phyloP scores from a whole-genome alignment of 30 jellyfish, hydroid and myxozoan species.

The Turritopsis dohrnii region DNA sequence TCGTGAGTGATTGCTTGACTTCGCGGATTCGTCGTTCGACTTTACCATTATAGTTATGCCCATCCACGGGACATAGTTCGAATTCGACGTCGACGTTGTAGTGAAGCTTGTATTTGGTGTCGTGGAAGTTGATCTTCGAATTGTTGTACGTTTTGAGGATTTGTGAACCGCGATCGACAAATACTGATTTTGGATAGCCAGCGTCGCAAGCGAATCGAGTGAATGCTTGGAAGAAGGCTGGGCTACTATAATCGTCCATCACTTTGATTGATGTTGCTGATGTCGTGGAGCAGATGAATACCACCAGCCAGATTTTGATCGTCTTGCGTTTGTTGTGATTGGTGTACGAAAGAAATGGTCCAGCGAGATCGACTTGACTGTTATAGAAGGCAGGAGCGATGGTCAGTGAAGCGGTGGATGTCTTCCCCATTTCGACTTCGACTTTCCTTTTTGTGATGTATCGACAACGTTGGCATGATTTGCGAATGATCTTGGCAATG shows the following conservation, averaged over 20 bases:
- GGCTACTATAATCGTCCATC: not conserved
- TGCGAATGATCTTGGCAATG: not conserved
- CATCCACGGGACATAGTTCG: not conserved
- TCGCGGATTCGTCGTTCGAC: not conserved
- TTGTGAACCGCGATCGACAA: not conserved
- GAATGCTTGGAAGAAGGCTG: not conserved
- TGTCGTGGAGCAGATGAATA: not conserved
- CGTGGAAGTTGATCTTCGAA: not conserved
- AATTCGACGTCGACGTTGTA: not conserved
- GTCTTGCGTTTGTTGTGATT: not conserved
- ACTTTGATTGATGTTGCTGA: not conserved
- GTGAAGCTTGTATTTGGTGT: not conserved
- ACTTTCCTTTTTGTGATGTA: not conserved
- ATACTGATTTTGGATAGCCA: not conserved
- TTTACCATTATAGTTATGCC: not conserved
- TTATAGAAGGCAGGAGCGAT: too few species aligned
- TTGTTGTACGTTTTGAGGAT: too few species aligned
- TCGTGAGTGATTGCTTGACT: not conserved
- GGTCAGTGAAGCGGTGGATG: too few species aligned
- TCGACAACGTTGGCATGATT: not conserved
- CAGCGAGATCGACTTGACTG: not conserved
- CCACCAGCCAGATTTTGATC: not conserved
- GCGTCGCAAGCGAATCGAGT: not conserved
- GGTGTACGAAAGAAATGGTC: not conserved
- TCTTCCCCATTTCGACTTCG: not conserved